Evolutionary conservation across 1,140 invertebrate genomes (phyloP).

Genomic region (Camponotus pennsylvanicus): DNA sequence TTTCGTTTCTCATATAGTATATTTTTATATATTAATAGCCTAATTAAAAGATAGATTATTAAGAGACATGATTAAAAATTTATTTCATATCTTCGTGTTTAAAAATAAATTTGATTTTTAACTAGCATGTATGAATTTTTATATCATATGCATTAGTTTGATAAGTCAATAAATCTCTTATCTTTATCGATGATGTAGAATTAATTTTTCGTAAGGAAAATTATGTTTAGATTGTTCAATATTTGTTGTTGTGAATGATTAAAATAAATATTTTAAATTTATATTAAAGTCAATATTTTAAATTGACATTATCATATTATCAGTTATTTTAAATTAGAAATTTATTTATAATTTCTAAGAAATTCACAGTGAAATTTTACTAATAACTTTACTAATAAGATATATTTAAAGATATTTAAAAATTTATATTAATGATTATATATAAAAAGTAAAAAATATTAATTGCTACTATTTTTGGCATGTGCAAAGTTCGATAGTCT

Average conservation of each 20-base stretch:
- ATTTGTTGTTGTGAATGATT: not conserved
- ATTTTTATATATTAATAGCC: not conserved
- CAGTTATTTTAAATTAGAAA: not conserved
- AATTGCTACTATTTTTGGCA: not conserved
- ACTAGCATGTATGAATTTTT: not conserved
- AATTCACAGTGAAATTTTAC: not conserved
- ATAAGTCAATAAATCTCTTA: not conserved
- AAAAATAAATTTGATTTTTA: not conserved
- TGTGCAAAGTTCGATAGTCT: not conserved
- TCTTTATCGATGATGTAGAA: not conserved
- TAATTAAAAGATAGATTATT: conserved; percentile 9
- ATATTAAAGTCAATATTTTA: not conserved
- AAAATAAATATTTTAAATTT: not conserved
- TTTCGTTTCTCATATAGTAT: not conserved
- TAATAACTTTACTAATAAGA: not conserved
- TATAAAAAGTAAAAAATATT: not conserved
- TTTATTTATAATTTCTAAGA: not conserved
- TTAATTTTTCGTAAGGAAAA: not conserved
- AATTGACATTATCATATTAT: not conserved
- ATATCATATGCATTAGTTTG: not conserved
- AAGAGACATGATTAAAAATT: not conserved
- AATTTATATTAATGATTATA: too few relatives aligned
- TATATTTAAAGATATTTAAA: too few relatives aligned
- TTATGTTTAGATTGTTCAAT: not conserved
- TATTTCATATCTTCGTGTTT: not conserved